Conservation (phyloP, 2,888 invertebrate species). For the Amphipyra tragopoginis region DNA sequence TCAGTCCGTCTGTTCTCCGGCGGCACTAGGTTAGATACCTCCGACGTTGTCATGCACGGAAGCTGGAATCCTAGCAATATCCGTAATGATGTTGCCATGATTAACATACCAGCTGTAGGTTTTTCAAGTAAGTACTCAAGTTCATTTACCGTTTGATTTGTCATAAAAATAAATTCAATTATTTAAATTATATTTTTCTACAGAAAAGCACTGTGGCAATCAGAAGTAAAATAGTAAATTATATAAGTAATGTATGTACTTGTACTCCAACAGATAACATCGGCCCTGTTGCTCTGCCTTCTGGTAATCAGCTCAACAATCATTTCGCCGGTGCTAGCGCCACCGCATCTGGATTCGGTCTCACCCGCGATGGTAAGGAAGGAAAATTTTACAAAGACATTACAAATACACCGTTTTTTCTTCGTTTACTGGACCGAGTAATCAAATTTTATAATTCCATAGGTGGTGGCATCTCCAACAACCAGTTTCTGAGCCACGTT, state of each 20-base stretch:
- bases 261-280: constrained; percentile 56
- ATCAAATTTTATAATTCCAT: background rate
- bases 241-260: no score
- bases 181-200: no score
- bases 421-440: background rate
- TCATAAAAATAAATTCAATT: no score
- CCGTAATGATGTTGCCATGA: constrained; percentile 73
- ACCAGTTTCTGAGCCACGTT: constrained; percentile 34
- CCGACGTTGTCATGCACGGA: constrained; percentile 62
- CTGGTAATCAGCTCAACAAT: constrained; percentile 54
- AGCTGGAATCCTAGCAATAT: constrained; percentile 63
- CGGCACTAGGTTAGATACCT: constrained; percentile 64
- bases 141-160: no score
- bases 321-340: constrained; percentile 58
- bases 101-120: constrained; percentile 57
- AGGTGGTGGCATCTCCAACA: constrained; percentile 9
- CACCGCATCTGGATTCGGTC: constrained; percentile 68
- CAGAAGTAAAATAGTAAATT: no score
- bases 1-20: constrained; percentile 67
- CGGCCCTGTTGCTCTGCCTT: constrained; percentile 61
- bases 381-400: background rate
- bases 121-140: constrained; percentile 58
- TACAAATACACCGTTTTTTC: background rate
- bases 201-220: no score
- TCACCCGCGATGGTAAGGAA: constrained; percentile 64